These are phyloP conservation scores for Panurus biarmicus DNA, from an alignment of 2,113 vertebrate genomes.

Conservation along the genomic window DNA sequence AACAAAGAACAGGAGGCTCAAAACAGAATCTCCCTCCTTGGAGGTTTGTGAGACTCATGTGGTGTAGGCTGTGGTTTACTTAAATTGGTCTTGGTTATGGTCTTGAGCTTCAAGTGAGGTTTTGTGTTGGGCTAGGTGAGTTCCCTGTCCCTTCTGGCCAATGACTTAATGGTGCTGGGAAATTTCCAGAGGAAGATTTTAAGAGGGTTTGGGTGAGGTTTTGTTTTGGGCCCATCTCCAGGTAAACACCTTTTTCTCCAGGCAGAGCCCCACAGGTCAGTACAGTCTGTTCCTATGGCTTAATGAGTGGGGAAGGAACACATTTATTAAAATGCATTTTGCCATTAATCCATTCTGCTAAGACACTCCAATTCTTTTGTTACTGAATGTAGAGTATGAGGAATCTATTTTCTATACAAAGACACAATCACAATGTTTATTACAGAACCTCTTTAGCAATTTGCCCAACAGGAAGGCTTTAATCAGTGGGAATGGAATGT, in stretches of 20 bases:
- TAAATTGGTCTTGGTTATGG: not conserved
- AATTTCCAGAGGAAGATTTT: not conserved
- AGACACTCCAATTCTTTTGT: not conserved
- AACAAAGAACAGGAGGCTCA: not conserved
- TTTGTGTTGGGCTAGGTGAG: not conserved
- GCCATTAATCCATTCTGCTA: not conserved
- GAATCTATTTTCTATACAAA: not conserved
- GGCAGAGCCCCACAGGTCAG: not conserved
- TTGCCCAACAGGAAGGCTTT: not conserved
- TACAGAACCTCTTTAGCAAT: not conserved
- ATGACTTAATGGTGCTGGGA: not conserved
- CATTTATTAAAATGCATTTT: not conserved
- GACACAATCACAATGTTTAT: not conserved
- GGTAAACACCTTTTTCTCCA: not conserved
- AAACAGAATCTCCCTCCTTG: not conserved
- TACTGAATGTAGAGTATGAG: not conserved
- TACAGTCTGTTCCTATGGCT: not conserved
- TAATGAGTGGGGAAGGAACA: not conserved
- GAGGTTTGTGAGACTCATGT: not conserved
- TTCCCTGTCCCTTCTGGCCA: not conserved
- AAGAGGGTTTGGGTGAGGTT: not conserved
- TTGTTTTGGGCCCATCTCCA: not conserved
- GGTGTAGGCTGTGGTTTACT: not conserved
- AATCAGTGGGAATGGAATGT: not conserved
- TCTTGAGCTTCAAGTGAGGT: not conserved